A percentile compares a stretch with the other conserved stretches of the same genome.
These are phyloP conservation scores for Steatornis caripensis DNA, from an alignment of 2,113 vertebrate species.

Conservation along the genomic window DNA sequence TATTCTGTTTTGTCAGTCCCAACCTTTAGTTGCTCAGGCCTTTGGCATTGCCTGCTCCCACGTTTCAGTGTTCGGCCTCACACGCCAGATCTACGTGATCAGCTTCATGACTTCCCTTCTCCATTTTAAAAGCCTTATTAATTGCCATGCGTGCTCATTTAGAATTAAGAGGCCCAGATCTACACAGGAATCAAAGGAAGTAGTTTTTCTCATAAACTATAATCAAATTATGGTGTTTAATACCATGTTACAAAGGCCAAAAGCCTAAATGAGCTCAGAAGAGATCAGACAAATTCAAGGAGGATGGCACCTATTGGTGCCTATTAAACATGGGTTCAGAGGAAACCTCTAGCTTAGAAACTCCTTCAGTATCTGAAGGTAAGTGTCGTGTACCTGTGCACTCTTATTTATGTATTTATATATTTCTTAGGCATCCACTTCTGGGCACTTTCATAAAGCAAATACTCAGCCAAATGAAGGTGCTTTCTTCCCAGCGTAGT, in stretches of 20 bases:
- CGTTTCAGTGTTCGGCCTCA: background rate
- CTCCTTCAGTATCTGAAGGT: background rate
- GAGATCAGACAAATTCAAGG: background rate
- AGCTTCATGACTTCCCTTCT: background rate
- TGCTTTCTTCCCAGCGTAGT: background rate
- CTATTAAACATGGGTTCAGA: background rate
- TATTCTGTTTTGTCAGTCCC: background rate
- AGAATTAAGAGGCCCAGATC: background rate
- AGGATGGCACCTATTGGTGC: background rate
- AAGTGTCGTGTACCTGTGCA: fast-evolving
- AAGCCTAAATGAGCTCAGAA: background rate
- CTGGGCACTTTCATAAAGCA: background rate
- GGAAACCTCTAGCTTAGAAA: background rate
- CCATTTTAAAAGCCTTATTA: background rate
- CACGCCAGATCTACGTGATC: background rate
- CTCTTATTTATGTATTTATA: background rate
- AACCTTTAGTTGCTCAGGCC: background rate
- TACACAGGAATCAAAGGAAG: background rate
- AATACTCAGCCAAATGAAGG: background rate
- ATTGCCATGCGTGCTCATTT: background rate
- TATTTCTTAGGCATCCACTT: background rate
- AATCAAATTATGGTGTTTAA: background rate
- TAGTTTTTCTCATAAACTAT: background rate
- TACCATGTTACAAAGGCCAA: background rate
- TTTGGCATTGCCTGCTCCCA: background rate